Conservation (phyloP, 2,113 vertebrate species). For the Mormyrus lacerda region DNA sequence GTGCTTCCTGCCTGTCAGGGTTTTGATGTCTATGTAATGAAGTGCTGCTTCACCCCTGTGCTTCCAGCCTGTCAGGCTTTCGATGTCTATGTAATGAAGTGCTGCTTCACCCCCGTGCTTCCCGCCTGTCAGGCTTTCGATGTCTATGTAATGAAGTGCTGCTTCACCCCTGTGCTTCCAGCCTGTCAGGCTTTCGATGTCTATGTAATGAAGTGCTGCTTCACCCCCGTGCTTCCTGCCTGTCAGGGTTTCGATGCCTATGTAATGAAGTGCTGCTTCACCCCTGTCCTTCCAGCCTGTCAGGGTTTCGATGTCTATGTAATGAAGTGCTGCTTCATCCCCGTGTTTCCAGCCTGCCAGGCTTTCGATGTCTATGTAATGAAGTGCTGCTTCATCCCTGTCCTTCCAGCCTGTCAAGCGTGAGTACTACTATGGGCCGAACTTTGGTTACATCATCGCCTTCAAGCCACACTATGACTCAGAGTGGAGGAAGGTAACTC, state of each 20-base stretch:
- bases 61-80: conserved; percentile 33
- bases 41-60: not conserved
- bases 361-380: conserved; percentile 31
- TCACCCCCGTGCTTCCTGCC: no score
- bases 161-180: no score
- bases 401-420: conserved; percentile 76
- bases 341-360: not conserved
- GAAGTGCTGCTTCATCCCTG: not conserved
- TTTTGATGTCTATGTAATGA: not conserved
- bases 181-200: no score
- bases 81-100: not conserved
- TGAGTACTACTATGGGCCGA: conserved; percentile 87
- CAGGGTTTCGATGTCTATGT: no score
- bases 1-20: no score
- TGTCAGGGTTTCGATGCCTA: no score
- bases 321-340: not conserved
- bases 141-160: no score
- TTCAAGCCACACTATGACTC: conserved; percentile 71
- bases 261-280: no score
- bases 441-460: conserved; percentile 90
- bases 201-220: no score
- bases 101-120: not conserved
- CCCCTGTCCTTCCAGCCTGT: no score
- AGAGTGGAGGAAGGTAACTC: conserved; percentile 82
- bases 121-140: conserved; percentile 72